These are phyloP conservation scores for Amphipoea oculea DNA, from an alignment of 2,888 invertebrate genomes.

Conservation along the genomic window DNA sequence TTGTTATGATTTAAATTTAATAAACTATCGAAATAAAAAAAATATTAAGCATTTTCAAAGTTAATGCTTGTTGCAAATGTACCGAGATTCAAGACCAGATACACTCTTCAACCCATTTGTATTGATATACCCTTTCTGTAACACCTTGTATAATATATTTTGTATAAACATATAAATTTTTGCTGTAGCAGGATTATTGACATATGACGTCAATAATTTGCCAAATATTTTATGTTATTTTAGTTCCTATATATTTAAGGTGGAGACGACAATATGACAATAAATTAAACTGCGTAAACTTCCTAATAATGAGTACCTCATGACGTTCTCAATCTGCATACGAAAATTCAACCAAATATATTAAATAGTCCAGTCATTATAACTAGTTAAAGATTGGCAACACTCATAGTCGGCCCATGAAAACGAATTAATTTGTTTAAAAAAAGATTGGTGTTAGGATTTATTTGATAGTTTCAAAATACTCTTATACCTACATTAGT, in stretches of 20 bases:
- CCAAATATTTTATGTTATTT: not conserved
- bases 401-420: not conserved
- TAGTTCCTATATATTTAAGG: not conserved
- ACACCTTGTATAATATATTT: conserved; percentile 9
- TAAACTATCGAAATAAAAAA: too few species aligned
- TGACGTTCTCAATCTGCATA: not conserved
- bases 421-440: not conserved
- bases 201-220: conserved; percentile 8
- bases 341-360: not conserved
- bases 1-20: too few species aligned
- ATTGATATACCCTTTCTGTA: too few species aligned
- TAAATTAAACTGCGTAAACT: not conserved
- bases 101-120: too few species aligned
- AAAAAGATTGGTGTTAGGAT: not conserved
- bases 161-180: conserved; percentile 18
- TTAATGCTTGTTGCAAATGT: too few species aligned
- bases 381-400: not conserved
- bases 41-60: too few species aligned
- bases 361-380: not conserved
- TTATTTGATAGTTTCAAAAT: not conserved
- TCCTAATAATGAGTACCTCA: too few species aligned
- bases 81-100: too few species aligned
- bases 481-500: not conserved
- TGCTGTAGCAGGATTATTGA: not conserved
- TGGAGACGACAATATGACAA: too few species aligned